Base-by-base conservation (phyloP, 1,140 invertebrate species). In the Zaprionus tsacasi region DNA sequence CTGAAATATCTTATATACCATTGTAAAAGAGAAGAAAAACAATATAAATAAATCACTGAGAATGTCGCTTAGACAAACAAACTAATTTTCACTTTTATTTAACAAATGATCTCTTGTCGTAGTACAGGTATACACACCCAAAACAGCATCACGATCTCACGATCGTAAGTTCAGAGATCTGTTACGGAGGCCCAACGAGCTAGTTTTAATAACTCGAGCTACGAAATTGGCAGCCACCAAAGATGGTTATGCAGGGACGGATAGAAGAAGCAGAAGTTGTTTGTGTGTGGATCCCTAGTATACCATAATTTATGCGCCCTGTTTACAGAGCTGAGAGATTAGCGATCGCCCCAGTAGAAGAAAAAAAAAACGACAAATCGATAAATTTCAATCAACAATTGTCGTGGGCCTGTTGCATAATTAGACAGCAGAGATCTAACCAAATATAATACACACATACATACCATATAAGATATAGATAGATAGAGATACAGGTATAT, bases 31-130 rank as follows among this genome's bases (percentile, higher is more conserved):
- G n/a, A 45, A 57, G 66, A 17, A 45, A 57, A 69, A 63, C 36
- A 48, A 63, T 65, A 59, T 72, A 66, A 38, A 85, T 85, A 85
- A 85, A 86, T 85, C 75, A 81, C 63, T 70, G 78, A 78, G 52
- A 68, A 45, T 81, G 85, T 85, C 81, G 45, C 17, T 40, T 75
- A 67, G 61, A 74, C 70, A 76, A 81, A 86, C 74, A 73, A 82
- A 81, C 71, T 78, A 81, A 85, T 87, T 85, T 87, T 87, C 70
- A 81, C 82, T 80, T 80, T 82, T 85, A 82, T 81, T 81, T 79
- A 79, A 86, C 79, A 86, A 86, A 86, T 78, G 70, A 81, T 70
- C 56, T 60, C 25, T 33, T 66, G 33, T 63, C 66, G 13, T 63
- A 74, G 55, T 27, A 63, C 35, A 50, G 11, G 38, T 50, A 70